These are phyloP conservation scores for Erpobdella octoculata DNA, from an alignment of 2,888 invertebrate genomes.

Conservation along the genomic window DNA sequence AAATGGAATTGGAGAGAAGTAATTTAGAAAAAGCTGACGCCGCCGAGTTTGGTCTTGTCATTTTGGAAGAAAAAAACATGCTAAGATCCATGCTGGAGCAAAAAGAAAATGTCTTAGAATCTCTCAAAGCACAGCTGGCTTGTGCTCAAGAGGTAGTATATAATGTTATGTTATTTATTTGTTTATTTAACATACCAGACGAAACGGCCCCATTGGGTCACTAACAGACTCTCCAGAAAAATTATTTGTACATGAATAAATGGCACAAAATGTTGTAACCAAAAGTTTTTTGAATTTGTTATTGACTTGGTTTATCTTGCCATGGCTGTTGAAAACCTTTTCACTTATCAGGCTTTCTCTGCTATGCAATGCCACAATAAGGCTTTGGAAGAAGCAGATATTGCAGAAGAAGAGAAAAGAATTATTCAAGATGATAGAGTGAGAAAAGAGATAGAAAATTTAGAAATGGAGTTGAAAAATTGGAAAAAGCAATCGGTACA, in stretches of 20 bases:
- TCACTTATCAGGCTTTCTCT: background rate
- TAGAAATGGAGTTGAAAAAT: constrained; percentile 7
- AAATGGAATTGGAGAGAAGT: background rate
- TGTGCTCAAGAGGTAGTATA: constrained; percentile 1
- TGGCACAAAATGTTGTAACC: background rate
- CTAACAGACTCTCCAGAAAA: too few species aligned
- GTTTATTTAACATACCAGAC: background rate
- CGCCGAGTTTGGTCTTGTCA: background rate
- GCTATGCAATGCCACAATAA: constrained; percentile 6
- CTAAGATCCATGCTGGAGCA: background rate
- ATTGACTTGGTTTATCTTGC: too few species aligned
- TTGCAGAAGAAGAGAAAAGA: background rate
- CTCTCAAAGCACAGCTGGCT: constrained; percentile 4
- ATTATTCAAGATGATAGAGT: background rate
- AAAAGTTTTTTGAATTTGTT: too few species aligned
- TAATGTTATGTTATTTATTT: background rate
- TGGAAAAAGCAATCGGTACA: background rate
- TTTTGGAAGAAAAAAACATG: constrained; percentile 15
- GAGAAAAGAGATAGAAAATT: constrained; percentile 6
- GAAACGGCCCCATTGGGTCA: background rate
- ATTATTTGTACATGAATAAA: background rate
- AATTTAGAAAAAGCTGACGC: background rate
- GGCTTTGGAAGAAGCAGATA: constrained; percentile 14
- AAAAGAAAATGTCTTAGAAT: constrained; percentile 2
- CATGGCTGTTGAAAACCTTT: background rate